Conservation (phyloP, 2,888 invertebrate genomes). For the Neoitamus cyanurus region DNA sequence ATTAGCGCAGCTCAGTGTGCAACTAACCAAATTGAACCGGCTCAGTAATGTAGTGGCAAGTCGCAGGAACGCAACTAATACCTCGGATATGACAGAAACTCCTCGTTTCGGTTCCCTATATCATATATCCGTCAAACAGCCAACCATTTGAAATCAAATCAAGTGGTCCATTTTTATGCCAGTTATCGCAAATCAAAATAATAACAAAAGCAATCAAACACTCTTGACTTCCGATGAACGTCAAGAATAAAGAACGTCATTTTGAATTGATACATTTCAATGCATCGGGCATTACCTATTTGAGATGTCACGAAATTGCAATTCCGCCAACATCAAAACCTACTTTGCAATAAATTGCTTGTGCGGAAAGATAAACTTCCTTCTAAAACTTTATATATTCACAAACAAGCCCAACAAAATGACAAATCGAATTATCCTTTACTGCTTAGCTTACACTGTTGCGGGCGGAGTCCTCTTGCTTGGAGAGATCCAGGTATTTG, state of each 20-base stretch:
- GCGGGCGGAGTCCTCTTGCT: slow-evolving; percentile 70
- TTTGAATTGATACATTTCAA: background rate
- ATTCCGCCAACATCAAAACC: slow-evolving; percentile 28
- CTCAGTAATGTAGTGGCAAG: too few species aligned
- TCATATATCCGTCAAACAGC: too few species aligned
- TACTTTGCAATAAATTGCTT: background rate
- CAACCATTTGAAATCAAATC: too few species aligned
- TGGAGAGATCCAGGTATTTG: slow-evolving; percentile 61
- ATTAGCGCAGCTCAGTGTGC: too few species aligned
- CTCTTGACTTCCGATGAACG: slow-evolving; percentile 25
- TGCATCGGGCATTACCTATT: slow-evolving; percentile 51
- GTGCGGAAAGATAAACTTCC: background rate
- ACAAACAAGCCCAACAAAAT: background rate
- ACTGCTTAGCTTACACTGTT: slow-evolving; percentile 56
- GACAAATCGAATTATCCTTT: background rate
- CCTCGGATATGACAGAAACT: too few species aligned
- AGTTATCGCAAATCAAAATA: slow-evolving; percentile 41
- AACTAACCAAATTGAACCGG: too few species aligned
- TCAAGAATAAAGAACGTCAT: background rate
- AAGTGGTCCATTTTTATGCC: too few species aligned
- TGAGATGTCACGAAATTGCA: slow-evolving; percentile 48
- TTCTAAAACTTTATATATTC: too few species aligned
- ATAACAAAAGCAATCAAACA: slow-evolving; percentile 50
- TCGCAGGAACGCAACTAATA: too few species aligned
- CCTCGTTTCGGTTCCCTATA: too few species aligned